phyloP scores from a whole-genome alignment of 2,888 invertebrate species.

The Alcis repandata region DNA sequence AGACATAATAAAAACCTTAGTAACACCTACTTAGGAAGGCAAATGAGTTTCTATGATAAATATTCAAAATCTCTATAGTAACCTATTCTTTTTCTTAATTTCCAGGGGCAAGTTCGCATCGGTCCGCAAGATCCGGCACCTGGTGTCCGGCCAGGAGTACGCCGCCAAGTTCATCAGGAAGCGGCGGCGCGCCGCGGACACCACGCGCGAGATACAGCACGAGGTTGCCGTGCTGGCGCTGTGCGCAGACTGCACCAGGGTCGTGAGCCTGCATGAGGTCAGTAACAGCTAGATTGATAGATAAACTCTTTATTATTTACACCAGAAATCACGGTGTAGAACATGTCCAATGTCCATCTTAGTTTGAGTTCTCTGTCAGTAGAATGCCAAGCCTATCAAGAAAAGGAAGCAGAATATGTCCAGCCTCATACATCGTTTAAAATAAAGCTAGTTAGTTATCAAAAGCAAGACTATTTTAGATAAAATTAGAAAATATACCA shows the following conservation, averaged over 20 bases:
- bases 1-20: no score
- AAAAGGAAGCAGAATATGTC: background rate
- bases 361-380: background rate
- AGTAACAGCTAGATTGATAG: no score
- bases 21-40: no score
- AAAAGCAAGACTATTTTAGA: background rate
- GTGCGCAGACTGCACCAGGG: constrained; percentile 93
- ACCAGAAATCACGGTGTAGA: no score
- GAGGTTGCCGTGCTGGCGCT: constrained; percentile 97
- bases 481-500: no score
- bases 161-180: constrained; percentile 99
- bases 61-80: background rate
- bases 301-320: no score
- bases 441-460: background rate
- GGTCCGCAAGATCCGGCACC: constrained; percentile 95
- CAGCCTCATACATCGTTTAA: no score
- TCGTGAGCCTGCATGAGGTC: constrained; percentile 96
- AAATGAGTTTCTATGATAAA: background rate
- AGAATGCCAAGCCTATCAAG: background rate
- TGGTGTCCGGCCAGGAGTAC: constrained; percentile 94
- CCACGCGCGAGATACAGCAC: constrained; percentile 95
- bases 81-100: constrained; percentile 50
- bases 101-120: constrained; percentile 99
- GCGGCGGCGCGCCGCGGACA: constrained; percentile 94
- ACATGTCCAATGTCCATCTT: no score